Evolutionary conservation across 2,113 vertebrate genomes (phyloP).

Genomic region (Pterocles gutturalis): DNA sequence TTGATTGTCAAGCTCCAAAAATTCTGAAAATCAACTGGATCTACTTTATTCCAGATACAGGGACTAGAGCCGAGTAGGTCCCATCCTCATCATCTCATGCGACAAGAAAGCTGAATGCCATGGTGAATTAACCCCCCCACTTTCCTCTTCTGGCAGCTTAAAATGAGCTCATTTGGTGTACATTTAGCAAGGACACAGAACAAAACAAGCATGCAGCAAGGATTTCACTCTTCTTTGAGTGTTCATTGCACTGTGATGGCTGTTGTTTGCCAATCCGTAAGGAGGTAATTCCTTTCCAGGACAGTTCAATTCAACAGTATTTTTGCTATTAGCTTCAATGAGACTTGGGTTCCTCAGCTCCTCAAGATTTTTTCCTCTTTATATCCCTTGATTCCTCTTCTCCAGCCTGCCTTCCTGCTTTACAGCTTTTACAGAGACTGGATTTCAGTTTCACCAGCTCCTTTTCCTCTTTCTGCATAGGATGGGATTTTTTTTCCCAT

Average conservation of each 20-base stretch:
- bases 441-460: background rate
- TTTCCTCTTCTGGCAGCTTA: background rate
- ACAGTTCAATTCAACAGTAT: background rate
- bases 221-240: background rate
- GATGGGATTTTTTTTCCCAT: background rate
- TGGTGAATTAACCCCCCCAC: background rate
- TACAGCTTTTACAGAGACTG: background rate
- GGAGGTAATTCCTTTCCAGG: background rate
- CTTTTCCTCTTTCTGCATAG: background rate
- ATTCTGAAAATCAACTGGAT: slow-evolving; percentile 33
- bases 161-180: background rate
- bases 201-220: background rate
- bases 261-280: background rate
- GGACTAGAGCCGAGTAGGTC: background rate
- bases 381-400: background rate
- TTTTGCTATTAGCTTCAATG: background rate
- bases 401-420: background rate
- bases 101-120: slow-evolving; percentile 12
- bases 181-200: background rate
- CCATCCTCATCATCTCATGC: background rate
- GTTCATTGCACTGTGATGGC: background rate
- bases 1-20: slow-evolving; percentile 33
- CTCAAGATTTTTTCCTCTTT: background rate
- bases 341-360: background rate
- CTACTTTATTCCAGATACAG: slow-evolving; percentile 1